Percentiles rank a stretch among this genome's conserved stretches.
phyloP scores from a whole-genome alignment of 2,888 invertebrate species.

The Selenia dentaria region DNA sequence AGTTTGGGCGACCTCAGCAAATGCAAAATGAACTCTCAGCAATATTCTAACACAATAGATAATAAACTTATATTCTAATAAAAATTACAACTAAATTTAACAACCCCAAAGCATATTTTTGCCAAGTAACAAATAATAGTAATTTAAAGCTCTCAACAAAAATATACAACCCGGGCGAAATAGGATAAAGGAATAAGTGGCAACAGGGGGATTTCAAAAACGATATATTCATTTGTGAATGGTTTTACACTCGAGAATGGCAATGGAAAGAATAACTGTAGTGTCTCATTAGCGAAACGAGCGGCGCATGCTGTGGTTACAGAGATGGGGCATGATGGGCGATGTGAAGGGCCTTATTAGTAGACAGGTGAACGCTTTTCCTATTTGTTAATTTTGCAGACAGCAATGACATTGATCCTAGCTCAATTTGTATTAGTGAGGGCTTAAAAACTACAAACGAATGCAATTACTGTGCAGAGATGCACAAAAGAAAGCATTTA shows the following conservation, averaged over 20 bases:
- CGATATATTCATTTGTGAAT: slow-evolving; percentile 22
- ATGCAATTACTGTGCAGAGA: too few species aligned
- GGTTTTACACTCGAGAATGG: slow-evolving; percentile 36
- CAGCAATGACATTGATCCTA: slow-evolving; percentile 13
- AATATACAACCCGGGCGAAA: slow-evolving; percentile 2
- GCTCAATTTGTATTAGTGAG: slow-evolving; percentile 1
- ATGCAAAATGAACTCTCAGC: slow-evolving; percentile 20
- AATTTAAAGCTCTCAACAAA: background rate
- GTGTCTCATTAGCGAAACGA: slow-evolving; percentile 60
- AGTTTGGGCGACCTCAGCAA: slow-evolving; percentile 44
- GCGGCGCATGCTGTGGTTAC: slow-evolving; percentile 49
- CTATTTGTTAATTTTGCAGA: slow-evolving; percentile 26
- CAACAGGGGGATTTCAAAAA: slow-evolving; percentile 14
- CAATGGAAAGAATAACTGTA: slow-evolving; percentile 48
- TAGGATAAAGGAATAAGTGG: slow-evolving; percentile 10
- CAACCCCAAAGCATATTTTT: background rate
- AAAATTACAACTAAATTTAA: background rate
- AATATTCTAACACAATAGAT: background rate
- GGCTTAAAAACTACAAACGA: slow-evolving; percentile 8
- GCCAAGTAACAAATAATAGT: background rate
- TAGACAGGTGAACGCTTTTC: slow-evolving; percentile 27
- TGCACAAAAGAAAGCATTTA: too few species aligned
- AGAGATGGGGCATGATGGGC: slow-evolving; percentile 39
- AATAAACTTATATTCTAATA: too few species aligned
- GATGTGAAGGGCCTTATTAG: slow-evolving; percentile 47